Conservation (phyloP, 2,113 vertebrate genomes). For the Tautogolabrus adspersus region DNA sequence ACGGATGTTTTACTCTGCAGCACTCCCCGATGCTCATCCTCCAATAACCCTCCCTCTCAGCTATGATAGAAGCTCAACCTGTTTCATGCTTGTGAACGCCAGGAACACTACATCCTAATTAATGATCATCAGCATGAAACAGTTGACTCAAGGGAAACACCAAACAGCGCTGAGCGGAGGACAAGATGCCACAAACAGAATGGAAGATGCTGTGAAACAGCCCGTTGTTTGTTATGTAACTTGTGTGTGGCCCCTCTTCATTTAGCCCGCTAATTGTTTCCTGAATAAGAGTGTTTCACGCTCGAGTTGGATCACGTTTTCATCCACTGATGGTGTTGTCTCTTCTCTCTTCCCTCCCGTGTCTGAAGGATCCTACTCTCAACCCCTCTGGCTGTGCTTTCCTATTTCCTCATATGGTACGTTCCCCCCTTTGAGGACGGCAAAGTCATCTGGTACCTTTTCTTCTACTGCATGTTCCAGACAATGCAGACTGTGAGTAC, state of each 20-base stretch:
- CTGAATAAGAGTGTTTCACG: slow-evolving; percentile 9
- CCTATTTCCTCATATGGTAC: slow-evolving; percentile 96
- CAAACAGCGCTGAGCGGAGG: background rate
- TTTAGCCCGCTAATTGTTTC: slow-evolving; percentile 24
- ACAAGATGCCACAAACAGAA: slow-evolving; percentile 2
- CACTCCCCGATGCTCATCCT: background rate
- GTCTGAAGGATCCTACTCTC: slow-evolving; percentile 91
- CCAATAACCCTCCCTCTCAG: background rate
- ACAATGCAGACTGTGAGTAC: slow-evolving; percentile 93
- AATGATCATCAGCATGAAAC: background rate
- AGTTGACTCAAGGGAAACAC: no score
- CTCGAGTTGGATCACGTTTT: slow-evolving; percentile 27
- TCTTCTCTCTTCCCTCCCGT: background rate
- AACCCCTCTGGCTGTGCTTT: slow-evolving; percentile 90
- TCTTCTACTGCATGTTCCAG: slow-evolving; percentile 98
- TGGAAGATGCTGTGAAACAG: background rate
- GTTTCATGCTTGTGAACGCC: background rate
- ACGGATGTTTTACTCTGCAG: background rate
- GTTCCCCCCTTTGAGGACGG: slow-evolving; percentile 89
- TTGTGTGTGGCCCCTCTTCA: slow-evolving; percentile 8
- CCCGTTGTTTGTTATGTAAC: slow-evolving; percentile 20
- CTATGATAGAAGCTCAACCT: background rate
- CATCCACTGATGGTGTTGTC: slow-evolving; percentile 38
- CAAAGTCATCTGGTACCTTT: slow-evolving; percentile 92
- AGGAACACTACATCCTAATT: background rate